These are phyloP conservation scores for Drosophila azteca DNA, from an alignment of 1,140 invertebrate genomes.

Conservation along the genomic window DNA sequence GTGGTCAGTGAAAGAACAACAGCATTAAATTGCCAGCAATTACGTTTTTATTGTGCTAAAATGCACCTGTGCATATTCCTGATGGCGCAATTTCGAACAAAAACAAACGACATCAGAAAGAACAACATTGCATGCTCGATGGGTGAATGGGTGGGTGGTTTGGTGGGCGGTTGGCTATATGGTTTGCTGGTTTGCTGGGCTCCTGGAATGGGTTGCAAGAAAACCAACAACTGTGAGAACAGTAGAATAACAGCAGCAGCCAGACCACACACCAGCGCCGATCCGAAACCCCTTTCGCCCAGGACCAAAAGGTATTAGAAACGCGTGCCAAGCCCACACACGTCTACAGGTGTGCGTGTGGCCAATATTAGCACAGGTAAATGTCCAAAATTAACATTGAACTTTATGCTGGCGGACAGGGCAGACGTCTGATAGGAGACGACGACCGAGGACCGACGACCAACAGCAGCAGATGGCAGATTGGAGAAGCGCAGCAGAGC, in stretches of 20 bases:
- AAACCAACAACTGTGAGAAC: slow-evolving; percentile 77
- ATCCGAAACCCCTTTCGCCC: neutral
- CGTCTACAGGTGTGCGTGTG: slow-evolving; percentile 39
- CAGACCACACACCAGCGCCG: slow-evolving; percentile 16
- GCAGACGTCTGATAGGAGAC: slow-evolving; percentile 14
- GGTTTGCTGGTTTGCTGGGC: too few relatives aligned
- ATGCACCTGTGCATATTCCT: slow-evolving; percentile 82
- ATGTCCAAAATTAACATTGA: slow-evolving; percentile 81
- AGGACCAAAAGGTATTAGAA: slow-evolving; percentile 22
- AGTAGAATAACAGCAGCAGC: slow-evolving; percentile 66
- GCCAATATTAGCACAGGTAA: slow-evolving; percentile 78
- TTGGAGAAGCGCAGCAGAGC: slow-evolving; percentile 2
- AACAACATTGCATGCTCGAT: slow-evolving; percentile 69
- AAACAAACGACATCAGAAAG: slow-evolving; percentile 82
- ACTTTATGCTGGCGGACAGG: slow-evolving; percentile 56
- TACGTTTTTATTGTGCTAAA: slow-evolving; percentile 83
- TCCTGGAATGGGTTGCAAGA: slow-evolving; percentile 39
- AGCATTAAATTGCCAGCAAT: slow-evolving; percentile 80
- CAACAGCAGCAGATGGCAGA: neutral
- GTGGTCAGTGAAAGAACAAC: slow-evolving; percentile 57
- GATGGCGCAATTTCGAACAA: slow-evolving; percentile 82
- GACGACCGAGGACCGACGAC: too few relatives aligned
- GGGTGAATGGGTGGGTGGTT: slow-evolving; percentile 1
- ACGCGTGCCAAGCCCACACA: slow-evolving; percentile 33
- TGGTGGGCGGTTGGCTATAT: neutral